phyloP scores from a whole-genome alignment of 2,113 vertebrate genomes.

The Leucoraja erinaceus region DNA sequence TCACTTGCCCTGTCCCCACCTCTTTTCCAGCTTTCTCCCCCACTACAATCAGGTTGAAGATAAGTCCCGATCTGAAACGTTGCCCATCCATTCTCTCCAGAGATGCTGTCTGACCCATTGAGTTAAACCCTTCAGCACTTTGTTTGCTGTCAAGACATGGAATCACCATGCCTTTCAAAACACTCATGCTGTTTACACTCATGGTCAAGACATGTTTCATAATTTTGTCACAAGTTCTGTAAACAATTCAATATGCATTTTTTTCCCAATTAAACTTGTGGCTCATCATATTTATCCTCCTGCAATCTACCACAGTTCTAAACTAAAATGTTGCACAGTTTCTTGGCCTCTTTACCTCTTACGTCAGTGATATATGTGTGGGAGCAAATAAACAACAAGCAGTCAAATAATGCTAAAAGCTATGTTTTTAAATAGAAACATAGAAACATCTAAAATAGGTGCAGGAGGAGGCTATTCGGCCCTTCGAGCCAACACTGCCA shows the following conservation, averaged over 20 bases:
- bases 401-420: background rate
- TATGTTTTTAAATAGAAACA: background rate
- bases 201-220: background rate
- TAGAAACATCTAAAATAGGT: no score
- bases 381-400: conserved; percentile 27
- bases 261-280: background rate
- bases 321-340: background rate
- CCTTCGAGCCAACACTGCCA: no score
- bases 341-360: conserved; percentile 4
- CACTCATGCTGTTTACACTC: background rate
- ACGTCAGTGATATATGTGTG: conserved; percentile 10
- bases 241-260: background rate
- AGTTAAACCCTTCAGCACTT: no score
- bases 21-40: no score
- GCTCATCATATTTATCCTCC: background rate
- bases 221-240: background rate
- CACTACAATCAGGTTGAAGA: no score
- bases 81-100: no score
- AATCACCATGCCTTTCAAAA: background rate
- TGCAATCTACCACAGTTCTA: background rate
- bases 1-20: no score
- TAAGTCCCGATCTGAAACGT: no score
- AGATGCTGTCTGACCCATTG: no score
- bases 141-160: no score
- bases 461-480: no score